A percentile compares a stretch with the other conserved stretches of the same genome.
Conservation (phyloP, 1,140 invertebrate species). For the Sitobion miscanthi region DNA sequence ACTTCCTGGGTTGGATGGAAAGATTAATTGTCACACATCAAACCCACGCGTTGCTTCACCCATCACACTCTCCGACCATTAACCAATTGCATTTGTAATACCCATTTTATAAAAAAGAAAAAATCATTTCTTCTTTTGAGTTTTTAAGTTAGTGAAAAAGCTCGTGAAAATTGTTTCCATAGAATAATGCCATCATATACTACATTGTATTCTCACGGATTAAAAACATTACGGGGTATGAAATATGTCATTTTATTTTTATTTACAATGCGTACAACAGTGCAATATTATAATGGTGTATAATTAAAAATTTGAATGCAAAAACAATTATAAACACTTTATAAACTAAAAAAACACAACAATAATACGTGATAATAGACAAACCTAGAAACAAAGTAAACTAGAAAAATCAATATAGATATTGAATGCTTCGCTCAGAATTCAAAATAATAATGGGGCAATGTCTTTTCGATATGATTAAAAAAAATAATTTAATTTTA, state of each 20-base stretch:
- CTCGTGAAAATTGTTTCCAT: background rate
- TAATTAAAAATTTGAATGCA: no score
- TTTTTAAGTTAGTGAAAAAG: background rate
- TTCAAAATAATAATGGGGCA: background rate
- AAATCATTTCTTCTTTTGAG: background rate
- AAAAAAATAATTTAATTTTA: background rate
- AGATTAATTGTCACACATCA: conserved; percentile 15
- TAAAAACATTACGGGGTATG: background rate
- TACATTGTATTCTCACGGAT: background rate
- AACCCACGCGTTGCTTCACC: background rate
- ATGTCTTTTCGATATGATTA: background rate
- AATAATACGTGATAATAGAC: background rate
- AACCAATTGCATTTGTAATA: conserved; percentile 10
- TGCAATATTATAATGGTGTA: background rate
- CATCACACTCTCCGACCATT: background rate
- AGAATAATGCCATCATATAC: background rate
- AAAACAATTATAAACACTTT: no score
- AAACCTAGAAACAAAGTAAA: background rate
- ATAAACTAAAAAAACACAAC: no score
- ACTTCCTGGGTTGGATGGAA: background rate
- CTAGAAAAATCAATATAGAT: background rate
- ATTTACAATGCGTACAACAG: background rate
- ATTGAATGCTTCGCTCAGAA: background rate
- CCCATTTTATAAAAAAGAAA: background rate
- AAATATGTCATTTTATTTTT: background rate